Evolutionary conservation across 2,113 vertebrate genomes (phyloP), one percentile per base, ranked within the genome.

Genomic region (Microtus pennsylvanicus): DNA sequence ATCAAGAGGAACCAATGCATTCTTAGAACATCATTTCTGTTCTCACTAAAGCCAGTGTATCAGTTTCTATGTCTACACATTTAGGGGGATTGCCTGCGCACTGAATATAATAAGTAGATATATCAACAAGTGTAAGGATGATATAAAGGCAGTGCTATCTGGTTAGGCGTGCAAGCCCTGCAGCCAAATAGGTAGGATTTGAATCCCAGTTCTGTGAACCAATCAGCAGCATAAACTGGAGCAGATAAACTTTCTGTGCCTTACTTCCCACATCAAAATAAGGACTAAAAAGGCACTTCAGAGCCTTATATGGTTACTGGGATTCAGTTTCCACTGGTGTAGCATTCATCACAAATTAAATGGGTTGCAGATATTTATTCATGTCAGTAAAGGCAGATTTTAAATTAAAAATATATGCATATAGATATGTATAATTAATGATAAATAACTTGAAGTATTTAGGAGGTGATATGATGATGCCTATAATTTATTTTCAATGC

Each of bases 261-360:
- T 94, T 55, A 75, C 45, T 52, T 85, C 77, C 55, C 47, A 87
- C 45, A 81, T 63, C 80, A 93, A 72, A 6, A 26, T 5, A 17
- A 30, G 12, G 35, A 92, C 33, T 74, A 89, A 61, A 86, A 63
- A 89, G n/a, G 58, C 2, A 81, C n/a, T 52, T 80, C 80, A 78
- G 42, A 6, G 5, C 69, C 72, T 74, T 82, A 24, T 33, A 77
- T 33, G 24, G 45, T 89, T 47, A 38, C 9, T 76, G 6, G 70
- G 50, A 83, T 81, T 81, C 87, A 2, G 42, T 47, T 87, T 69
- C 76, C 19, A 85, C 2, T 63, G n/a, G 5, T 92, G 11, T 82
- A 93, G 10, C 5, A 94, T 67, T 93, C 92, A 87, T 78, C 7
- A 89, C 89, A 95, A 96, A 30, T 78, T 21, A 93, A 42, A 89